Base-by-base conservation (phyloP, 2,113 vertebrate species). In the Psilopsiagon aurifrons region DNA sequence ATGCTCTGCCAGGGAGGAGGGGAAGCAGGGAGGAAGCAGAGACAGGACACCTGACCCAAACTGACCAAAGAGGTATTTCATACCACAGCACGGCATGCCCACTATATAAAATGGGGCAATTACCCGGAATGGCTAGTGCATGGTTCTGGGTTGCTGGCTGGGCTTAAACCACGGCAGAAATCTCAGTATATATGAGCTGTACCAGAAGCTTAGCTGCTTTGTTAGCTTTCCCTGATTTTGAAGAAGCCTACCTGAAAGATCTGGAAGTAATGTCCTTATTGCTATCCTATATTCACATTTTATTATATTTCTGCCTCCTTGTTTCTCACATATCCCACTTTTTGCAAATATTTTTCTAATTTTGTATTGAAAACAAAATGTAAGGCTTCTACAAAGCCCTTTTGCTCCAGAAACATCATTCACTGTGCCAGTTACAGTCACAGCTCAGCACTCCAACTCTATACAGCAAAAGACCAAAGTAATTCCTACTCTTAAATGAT, bases 401-500 rank as follows among this genome's bases (percentile, higher is more conserved):
- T 85, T 37, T 64, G 44, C 23, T 95, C 54, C 31, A 81, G 63
- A 55, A 92, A 41, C 66, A 69, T 57, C n/a, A 41, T 29, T 51
- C 25, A 44, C 43, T 35, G 37, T 1, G 1, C 29, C 29, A 44
- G 13, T 54, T 89, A 44, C 1, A 2, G 55, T 44, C 23, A 16
- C 52, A 67, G 47, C 70, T 66, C 43, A 67, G 57, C 77, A 17
- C 23, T 81, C 10, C 31, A 67, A 16, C 23, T 52, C 27, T 81
- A 8, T 14, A 74, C 17, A 84, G 66, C 49, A 84, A 90, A 92
- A 83, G 59, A 54, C 43, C 23, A 18, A 62, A 43, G 33, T 28
- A 90, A 66, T 80, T 94, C 67, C 37, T 88, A 11, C 51, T 59
- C 51, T 82, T 93, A 92, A 92, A 93, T 60, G 35, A 44, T 95